These are phyloP conservation scores for Atherinosoma microstoma DNA, from an alignment of 2,797 vertebrate species.

Conservation along the genomic window DNA sequence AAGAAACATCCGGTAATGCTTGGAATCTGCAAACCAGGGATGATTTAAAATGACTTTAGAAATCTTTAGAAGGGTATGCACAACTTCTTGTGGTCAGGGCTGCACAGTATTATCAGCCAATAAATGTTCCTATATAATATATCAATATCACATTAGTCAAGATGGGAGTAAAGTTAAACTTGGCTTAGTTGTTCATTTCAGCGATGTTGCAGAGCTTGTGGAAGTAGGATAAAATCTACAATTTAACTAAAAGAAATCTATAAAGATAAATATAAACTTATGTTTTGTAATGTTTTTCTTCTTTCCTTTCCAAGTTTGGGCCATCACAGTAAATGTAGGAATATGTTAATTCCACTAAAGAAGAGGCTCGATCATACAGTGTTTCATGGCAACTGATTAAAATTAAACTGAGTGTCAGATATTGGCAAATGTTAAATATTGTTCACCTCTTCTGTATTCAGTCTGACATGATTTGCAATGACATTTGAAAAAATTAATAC, in stretches of 20 bases:
- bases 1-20: neutral
- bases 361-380: neutral
- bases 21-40: neutral
- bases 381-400: neutral
- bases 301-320: too few species aligned
- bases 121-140: neutral
- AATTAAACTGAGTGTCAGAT: too few species aligned
- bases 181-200: too few species aligned
- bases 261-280: too few species aligned
- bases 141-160: neutral
- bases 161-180: neutral
- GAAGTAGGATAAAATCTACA: too few species aligned
- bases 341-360: neutral
- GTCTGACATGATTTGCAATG: neutral
- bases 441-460: neutral
- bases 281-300: too few species aligned
- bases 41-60: neutral
- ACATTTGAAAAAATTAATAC: too few species aligned
- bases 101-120: neutral
- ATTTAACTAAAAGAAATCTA: too few species aligned
- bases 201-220: too few species aligned
- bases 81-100: neutral
- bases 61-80: neutral
- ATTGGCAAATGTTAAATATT: too few species aligned
- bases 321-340: too few species aligned